A percentile compares a stretch with the other conserved stretches of the same genome.
Conservation (phyloP, 2,888 invertebrate genomes). For the Tanytarsus gracilentus region DNA sequence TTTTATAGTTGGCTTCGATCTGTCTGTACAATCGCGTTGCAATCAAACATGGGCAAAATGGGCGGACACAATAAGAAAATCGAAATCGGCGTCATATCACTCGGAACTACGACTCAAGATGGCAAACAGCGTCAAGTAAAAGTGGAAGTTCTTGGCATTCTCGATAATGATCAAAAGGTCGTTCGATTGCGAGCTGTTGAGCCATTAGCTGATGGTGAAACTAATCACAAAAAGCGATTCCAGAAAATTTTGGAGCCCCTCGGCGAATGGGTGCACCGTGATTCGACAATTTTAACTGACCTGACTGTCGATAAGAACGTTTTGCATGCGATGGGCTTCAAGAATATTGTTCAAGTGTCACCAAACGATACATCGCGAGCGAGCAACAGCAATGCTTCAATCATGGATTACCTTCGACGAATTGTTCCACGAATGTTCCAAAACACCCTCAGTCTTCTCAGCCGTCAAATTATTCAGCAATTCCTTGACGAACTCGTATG, state of each 20-base stretch:
- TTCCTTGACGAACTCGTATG: constrained; percentile 83
- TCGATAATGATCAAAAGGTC: constrained; percentile 63
- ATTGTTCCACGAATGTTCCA: constrained; percentile 87
- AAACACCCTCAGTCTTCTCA: constrained; percentile 72
- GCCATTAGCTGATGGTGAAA: constrained; percentile 66
- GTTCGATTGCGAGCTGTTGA: constrained; percentile 75
- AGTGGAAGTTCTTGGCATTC: constrained; percentile 76
- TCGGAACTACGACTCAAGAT: constrained; percentile 76
- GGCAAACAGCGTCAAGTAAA: constrained; percentile 70
- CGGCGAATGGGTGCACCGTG: constrained; percentile 66
- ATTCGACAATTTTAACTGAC: constrained; percentile 70
- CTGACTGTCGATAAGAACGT: constrained; percentile 75
- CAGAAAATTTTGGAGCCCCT: constrained; percentile 74
- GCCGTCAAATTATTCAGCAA: constrained; percentile 79
- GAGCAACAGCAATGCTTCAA: constrained; percentile 58
- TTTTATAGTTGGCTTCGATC: constrained; percentile 65
- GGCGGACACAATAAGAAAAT: constrained; percentile 64
- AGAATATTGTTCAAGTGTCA: constrained; percentile 58
- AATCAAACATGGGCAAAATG: constrained; percentile 62
- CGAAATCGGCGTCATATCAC: constrained; percentile 76
- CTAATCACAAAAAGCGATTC: constrained; percentile 71
- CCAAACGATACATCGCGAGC: constrained; percentile 42
- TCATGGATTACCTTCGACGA: constrained; percentile 79
- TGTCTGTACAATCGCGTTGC: constrained; percentile 69
- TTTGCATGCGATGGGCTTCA: constrained; percentile 68